Evolutionary conservation across 2,113 vertebrate species (phyloP), one percentile per base, ranked within the genome.

Genomic region (Salvelinus namaycush): DNA sequence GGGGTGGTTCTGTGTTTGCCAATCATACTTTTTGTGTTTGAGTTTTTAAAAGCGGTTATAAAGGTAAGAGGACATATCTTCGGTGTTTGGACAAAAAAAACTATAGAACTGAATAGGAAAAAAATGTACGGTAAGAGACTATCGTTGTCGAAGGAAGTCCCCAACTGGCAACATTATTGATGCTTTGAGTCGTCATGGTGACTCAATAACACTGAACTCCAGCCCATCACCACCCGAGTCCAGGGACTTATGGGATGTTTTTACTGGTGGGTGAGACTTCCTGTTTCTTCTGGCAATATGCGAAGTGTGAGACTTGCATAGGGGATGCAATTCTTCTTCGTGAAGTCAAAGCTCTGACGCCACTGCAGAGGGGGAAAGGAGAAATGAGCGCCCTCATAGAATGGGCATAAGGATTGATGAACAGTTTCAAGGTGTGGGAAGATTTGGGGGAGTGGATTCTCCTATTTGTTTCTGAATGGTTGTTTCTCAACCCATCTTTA

Each of bases 401-500:
- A 71, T 65, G 59, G 76, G 75, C 39, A n/a, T 31, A 60, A 75
- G 59, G 78, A 76, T 85, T 68, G 79, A 79, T 74, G 76, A 87
- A 87, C 22, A 72, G 84, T 90, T 89, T 82, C 70, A 76, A 80
- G 84, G 82, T 84, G 76, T 81, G 83, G 78, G 60, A 84, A 77
- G 51, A 86, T 73, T 68, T 51, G 66, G 48, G 20, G 75, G 59
- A 75, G 16, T 70, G n/a, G 64, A 84, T 44, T 44, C 39, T 9
- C 8, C 88, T 83, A 72, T 77, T 87, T 48, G 73, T 89, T 89
- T 92, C 74, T 82, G 78, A 91, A 87, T 83, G 81, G 86, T 72
- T 68, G 76, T 87, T 89, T 92, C 87, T 75, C 83, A 81, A 78
- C 79, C 81, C 85, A 80, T 92, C 92, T 87, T 93, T 89, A 91